Base-by-base conservation (phyloP, 2,797 vertebrate species). In the Micropoecilia bifurca region DNA sequence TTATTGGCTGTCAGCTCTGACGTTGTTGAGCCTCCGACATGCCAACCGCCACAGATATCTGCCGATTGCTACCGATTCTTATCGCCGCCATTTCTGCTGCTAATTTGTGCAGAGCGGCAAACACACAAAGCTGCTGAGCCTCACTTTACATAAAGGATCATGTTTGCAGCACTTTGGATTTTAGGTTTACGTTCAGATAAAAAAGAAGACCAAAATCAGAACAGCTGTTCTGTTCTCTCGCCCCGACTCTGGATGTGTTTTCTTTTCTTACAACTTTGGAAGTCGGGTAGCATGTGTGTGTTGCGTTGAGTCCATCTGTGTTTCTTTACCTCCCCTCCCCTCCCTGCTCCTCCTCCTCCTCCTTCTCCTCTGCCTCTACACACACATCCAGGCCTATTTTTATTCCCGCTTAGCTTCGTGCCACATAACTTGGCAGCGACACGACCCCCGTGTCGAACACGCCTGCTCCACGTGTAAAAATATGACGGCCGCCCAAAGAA, bases 391-490 rank as follows among this genome's bases (percentile, higher is more conserved):
- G 83, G 75, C 84, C 89, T 94, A 91, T 95, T 95, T 96, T 95
- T 93, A 93, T 89, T 95, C 94, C 90, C 68, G 92, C 94, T 96
- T 96, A 95, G 90, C 91, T 95, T 93, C 79, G 95, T 94, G 93
- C 91, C 93, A 91, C 93, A 92, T 96, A 90, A 91, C 92, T 96
- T 95, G 93, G 91, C 96, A 95, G 92, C 81, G 84, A 76, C 76
- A 82, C 75, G 80, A 90, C 94, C 91, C 93, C 93, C 81, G 92
- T 90, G 91, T 89, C 82, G 84, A 94, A 91, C 93, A 91, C 92
- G 89, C 88, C 93, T 84, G 88, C 92, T 94, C 92, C 92, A 92
- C 91, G 92, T 96, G 94, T 95, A 87, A 93, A 96, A 96, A 96
- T 94, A 96, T 82, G 81, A 92, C 50, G 43, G 75, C 87, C 43